Evolutionary conservation across 2,888 invertebrate species (phyloP).

Genomic region (Sabatieria punctata): DNA sequence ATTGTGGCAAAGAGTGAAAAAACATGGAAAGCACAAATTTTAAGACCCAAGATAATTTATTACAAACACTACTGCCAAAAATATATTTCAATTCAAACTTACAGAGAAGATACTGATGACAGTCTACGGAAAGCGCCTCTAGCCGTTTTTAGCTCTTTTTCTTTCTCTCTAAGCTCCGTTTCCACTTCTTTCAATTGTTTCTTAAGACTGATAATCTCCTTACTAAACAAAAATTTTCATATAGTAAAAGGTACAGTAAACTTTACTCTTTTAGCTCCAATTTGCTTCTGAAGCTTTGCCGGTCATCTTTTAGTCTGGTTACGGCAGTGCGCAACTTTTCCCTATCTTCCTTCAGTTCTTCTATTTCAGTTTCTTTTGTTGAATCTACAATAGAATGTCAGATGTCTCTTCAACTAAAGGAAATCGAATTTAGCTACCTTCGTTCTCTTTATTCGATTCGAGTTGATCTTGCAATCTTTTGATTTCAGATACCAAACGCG

Average conservation of each 20-base stretch:
- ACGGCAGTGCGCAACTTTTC: not conserved
- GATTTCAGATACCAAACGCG: too few relatives aligned
- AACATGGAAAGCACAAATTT: too few relatives aligned
- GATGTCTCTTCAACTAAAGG: too few relatives aligned
- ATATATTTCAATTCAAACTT: too few relatives aligned
- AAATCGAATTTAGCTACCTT: too few relatives aligned
- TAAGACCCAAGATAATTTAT: too few relatives aligned
- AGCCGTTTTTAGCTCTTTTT: not conserved
- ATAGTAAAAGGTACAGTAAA: too few relatives aligned
- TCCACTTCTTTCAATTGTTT: not conserved
- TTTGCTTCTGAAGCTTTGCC: not conserved
- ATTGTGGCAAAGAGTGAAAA: too few relatives aligned
- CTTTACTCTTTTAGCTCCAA: not conserved
- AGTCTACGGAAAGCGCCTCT: not conserved
- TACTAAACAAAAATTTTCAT: not conserved
- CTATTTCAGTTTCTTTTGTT: not conserved
- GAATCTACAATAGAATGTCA: too few relatives aligned
- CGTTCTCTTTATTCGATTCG: not conserved
- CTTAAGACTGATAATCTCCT: not conserved
- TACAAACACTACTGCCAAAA: too few relatives aligned
- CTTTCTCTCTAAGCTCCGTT: not conserved
- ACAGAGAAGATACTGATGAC: too few relatives aligned
- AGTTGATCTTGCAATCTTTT: not conserved
- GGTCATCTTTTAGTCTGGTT: not conserved
- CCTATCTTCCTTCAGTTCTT: not conserved